phyloP scores from a whole-genome alignment of 2,888 invertebrate species.

The Netelia virgata region DNA sequence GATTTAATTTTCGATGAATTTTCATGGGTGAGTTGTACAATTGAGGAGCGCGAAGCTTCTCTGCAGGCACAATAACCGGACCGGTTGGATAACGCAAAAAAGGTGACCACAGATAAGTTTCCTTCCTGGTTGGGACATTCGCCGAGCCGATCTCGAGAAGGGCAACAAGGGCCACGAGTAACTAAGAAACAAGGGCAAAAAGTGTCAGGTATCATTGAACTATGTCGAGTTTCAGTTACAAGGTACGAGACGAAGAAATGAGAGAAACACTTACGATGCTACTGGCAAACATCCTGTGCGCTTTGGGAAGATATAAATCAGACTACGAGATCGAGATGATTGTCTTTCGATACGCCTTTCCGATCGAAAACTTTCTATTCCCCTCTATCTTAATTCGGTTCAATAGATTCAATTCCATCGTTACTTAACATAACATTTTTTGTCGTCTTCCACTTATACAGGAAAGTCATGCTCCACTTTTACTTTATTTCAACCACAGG shows the following conservation, averaged over 20 bases:
- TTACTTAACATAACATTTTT: slow-evolving; percentile 61
- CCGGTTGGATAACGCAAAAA: slow-evolving; percentile 30
- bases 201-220: not conserved
- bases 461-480: slow-evolving; percentile 63
- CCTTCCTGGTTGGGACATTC: slow-evolving; percentile 20
- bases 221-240: not conserved
- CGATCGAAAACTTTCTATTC: slow-evolving; percentile 71
- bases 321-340: slow-evolving; percentile 67
- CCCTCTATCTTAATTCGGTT: slow-evolving; percentile 60
- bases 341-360: slow-evolving; percentile 62
- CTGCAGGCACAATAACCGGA: not conserved
- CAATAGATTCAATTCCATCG: slow-evolving; percentile 50
- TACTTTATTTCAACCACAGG: slow-evolving; percentile 49
- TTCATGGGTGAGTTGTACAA: slow-evolving; percentile 24
- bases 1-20: not conserved
- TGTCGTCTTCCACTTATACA: slow-evolving; percentile 33
- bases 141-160: slow-evolving; percentile 43
- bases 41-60: not conserved
- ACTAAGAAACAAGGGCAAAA: slow-evolving; percentile 17
- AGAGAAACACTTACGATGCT: slow-evolving; percentile 73
- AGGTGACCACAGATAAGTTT: slow-evolving; percentile 21
- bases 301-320: slow-evolving; percentile 73
- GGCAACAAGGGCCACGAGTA: slow-evolving; percentile 49
- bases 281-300: slow-evolving; percentile 74
- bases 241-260: not conserved